phyloP scores from a whole-genome alignment of 1,140 invertebrate genomes.

The Dendrolimus kikuchii region DNA sequence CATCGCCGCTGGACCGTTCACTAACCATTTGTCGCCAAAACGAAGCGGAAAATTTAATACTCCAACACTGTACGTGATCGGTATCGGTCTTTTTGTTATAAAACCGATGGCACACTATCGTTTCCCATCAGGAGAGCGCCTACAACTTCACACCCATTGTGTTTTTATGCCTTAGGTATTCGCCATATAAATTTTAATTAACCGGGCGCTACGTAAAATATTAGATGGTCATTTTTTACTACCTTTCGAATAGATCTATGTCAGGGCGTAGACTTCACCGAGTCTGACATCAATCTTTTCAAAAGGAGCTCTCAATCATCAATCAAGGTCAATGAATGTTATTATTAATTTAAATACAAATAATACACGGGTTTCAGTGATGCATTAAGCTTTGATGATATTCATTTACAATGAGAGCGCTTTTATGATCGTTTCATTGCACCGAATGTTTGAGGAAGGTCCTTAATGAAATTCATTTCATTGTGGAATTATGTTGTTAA shows the following conservation, averaged over 20 bases:
- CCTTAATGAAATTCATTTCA: background rate
- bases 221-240: slow-evolving; percentile 11
- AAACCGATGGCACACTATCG: slow-evolving; percentile 43
- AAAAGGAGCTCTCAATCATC: slow-evolving; percentile 10
- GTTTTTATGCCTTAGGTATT: slow-evolving; percentile 16
- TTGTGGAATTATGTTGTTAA: slow-evolving; percentile 5
- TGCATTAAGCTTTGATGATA: too few relatives aligned
- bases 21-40: slow-evolving; percentile 52
- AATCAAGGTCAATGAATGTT: slow-evolving; percentile 15
- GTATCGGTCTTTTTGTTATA: slow-evolving; percentile 44
- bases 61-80: slow-evolving; percentile 56
- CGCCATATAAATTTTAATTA: slow-evolving; percentile 24
- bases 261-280: slow-evolving; percentile 8
- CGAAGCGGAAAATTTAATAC: slow-evolving; percentile 63
- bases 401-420: too few relatives aligned
- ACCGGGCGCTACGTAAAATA: slow-evolving; percentile 15
- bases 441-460: background rate
- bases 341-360: slow-evolving; percentile 10
- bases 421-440: background rate
- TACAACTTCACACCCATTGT: slow-evolving; percentile 13
- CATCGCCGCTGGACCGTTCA: slow-evolving; percentile 30
- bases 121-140: slow-evolving; percentile 25
- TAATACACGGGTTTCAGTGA: background rate
- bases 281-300: slow-evolving; percentile 12
- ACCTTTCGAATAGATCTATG: slow-evolving; percentile 6